These are phyloP conservation scores for Catostomus latipinnis DNA, from an alignment of 2,797 vertebrate genomes.

Conservation along the genomic window DNA sequence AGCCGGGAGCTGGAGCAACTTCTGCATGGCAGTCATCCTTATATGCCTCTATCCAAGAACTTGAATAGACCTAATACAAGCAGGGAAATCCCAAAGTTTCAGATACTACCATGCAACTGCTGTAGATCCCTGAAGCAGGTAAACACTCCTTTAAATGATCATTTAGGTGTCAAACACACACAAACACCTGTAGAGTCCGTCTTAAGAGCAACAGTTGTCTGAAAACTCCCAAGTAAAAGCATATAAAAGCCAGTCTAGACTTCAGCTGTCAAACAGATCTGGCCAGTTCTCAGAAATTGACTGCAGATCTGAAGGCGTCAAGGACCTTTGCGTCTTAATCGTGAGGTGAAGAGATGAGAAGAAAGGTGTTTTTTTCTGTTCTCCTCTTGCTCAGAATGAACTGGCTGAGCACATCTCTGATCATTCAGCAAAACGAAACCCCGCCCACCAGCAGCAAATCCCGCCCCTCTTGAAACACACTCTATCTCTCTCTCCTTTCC, in stretches of 20 bases:
- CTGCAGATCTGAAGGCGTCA: background rate
- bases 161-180: background rate
- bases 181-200: background rate
- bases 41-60: background rate
- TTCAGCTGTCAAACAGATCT: background rate
- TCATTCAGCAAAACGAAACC: conserved; percentile 41
- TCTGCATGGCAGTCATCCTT: conserved; percentile 86
- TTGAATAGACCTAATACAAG: too few species aligned
- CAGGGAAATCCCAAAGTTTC: background rate
- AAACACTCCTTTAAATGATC: background rate
- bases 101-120: background rate
- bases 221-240: too few species aligned
- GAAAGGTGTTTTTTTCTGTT: conserved; percentile 12
- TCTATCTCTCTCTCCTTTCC: conserved; percentile 56
- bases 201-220: too few species aligned
- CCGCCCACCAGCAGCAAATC: conserved; percentile 43
- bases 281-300: too few species aligned
- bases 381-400: conserved; percentile 47
- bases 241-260: too few species aligned
- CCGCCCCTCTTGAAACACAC: conserved; percentile 43
- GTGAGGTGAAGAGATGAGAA: conserved; percentile 49
- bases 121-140: background rate
- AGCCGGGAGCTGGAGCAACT: conserved; percentile 87
- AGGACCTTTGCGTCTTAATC: background rate
- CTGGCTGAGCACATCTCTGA: conserved; percentile 50